Evolutionary conservation across 2,888 invertebrate species (phyloP).

Genomic region (Athetis lepigone): DNA sequence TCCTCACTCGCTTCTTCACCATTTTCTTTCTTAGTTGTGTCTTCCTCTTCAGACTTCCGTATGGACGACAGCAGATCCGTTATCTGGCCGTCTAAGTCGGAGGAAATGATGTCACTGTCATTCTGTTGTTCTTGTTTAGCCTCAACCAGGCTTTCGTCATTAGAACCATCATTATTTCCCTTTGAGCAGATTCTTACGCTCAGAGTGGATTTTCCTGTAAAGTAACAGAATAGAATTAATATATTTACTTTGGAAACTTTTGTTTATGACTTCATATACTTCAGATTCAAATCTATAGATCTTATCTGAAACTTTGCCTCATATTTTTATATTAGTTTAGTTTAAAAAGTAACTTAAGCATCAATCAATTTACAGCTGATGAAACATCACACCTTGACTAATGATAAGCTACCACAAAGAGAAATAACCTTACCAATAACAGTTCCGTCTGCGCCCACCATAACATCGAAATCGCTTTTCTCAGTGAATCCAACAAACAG

Average conservation of each 20-base stretch:
- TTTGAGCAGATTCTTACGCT: constrained; percentile 71
- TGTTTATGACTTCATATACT: too few relatives aligned
- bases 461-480: constrained; percentile 72
- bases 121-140: constrained; percentile 16
- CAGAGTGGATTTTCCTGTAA: constrained; percentile 71
- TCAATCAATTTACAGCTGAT: too few relatives aligned
- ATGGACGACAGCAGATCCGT: constrained; percentile 75
- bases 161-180: constrained; percentile 17
- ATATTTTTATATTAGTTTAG: too few relatives aligned
- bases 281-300: too few relatives aligned
- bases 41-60: constrained; percentile 65
- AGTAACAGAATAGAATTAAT: constrained; percentile 4
- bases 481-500: constrained; percentile 78
- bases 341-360: too few relatives aligned
- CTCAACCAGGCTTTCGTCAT: constrained; percentile 2
- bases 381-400: too few relatives aligned
- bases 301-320: too few relatives aligned
- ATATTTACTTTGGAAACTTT: too few relatives aligned
- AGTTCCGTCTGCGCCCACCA: constrained; percentile 73
- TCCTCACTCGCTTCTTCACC: constrained; percentile 9
- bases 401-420: too few relatives aligned
- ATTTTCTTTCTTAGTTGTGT: constrained; percentile 19
- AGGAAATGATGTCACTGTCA: constrained; percentile 33
- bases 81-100: constrained; percentile 76
- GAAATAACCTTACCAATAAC: constrained; percentile 72